phyloP scores from a whole-genome alignment of 2,797 vertebrate species.

The Cossypha dichroa region DNA sequence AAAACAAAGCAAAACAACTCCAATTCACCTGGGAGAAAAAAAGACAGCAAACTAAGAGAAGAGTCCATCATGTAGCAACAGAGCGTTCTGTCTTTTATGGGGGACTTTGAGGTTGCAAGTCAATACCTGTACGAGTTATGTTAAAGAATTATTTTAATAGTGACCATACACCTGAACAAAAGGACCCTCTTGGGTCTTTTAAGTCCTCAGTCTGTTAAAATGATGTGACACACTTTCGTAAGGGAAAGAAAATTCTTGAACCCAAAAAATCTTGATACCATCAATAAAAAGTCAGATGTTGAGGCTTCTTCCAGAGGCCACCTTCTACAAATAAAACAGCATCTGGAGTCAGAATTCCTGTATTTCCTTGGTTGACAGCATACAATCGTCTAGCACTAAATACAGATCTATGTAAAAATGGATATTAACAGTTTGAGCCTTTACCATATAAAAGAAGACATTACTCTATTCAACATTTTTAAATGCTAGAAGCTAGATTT shows the following conservation, averaged over 20 bases:
- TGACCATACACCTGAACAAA: not conserved
- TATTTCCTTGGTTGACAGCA: constrained; percentile 31
- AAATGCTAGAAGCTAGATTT: not conserved
- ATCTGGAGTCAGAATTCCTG: constrained; percentile 54
- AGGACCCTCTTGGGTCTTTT: not conserved
- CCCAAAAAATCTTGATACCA: not conserved
- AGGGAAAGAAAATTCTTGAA: not conserved
- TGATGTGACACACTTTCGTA: not conserved
- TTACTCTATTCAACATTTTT: not conserved
- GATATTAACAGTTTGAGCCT: constrained; percentile 1
- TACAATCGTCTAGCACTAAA: constrained; percentile 48
- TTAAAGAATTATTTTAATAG: not conserved
- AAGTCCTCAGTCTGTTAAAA: not conserved
- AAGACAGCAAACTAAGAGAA: not conserved
- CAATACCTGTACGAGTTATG: not conserved
- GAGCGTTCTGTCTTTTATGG: not conserved
- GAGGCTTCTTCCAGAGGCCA: constrained; percentile 15
- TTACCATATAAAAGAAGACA: constrained; percentile 54
- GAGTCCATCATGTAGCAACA: not conserved
- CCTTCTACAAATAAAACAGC: constrained; percentile 47
- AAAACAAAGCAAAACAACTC: not conserved
- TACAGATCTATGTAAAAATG: constrained; percentile 19
- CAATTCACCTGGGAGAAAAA: not conserved
- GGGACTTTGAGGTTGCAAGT: not conserved
- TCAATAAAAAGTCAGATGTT: constrained; percentile 3